phyloP scores from a whole-genome alignment of 2,888 invertebrate genomes.

The Cetonia aurata region DNA sequence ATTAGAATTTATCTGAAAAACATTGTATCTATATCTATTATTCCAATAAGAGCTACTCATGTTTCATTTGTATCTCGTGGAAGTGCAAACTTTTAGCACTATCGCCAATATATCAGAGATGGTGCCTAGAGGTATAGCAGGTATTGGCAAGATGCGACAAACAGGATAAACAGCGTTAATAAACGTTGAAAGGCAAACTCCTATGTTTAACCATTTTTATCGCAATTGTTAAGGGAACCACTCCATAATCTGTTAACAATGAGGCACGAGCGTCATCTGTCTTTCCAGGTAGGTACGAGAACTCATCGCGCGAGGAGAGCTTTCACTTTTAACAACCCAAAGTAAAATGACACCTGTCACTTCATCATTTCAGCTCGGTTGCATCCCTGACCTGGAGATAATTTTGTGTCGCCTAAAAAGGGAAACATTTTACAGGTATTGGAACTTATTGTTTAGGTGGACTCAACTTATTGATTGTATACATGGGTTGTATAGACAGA shows the following conservation, averaged over 20 bases:
- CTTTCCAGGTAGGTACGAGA: conserved; percentile 53
- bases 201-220: conserved; percentile 32
- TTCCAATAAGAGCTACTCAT: background rate
- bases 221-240: conserved; percentile 26
- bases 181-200: conserved; percentile 27
- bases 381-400: conserved; percentile 48
- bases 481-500: no score
- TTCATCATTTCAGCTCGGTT: conserved; percentile 53
- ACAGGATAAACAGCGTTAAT: conserved; percentile 26
- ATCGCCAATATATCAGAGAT: background rate
- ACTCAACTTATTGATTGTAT: conserved; percentile 1
- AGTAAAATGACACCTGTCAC: conserved; percentile 59
- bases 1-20: no score
- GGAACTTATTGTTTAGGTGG: conserved; percentile 5
- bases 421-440: conserved; percentile 4
- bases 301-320: conserved; percentile 41
- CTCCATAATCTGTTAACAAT: conserved; percentile 49
- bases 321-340: conserved; percentile 53
- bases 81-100: conserved; percentile 12
- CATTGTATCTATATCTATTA: no score
- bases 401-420: conserved; percentile 32
- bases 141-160: conserved; percentile 2
- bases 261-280: conserved; percentile 58
- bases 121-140: background rate
- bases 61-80: background rate